phyloP scores from a whole-genome alignment of 2,113 vertebrate species.

The Tragelaphus imberbis region DNA sequence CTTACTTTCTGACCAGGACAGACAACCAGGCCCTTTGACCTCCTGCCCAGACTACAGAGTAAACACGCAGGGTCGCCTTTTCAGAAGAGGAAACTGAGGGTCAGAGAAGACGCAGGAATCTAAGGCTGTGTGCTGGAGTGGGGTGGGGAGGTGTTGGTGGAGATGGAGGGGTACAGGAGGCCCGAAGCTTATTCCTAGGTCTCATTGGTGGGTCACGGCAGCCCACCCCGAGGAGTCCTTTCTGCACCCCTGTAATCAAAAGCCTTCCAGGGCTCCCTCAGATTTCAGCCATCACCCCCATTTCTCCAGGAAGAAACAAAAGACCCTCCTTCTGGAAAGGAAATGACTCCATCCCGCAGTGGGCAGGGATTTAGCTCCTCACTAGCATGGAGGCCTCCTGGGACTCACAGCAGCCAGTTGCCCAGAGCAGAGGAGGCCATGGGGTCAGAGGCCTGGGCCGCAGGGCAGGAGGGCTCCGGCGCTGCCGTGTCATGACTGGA shows the following conservation, averaged over 20 bases:
- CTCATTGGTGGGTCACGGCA: rapidly evolving
- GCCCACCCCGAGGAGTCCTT: not conserved
- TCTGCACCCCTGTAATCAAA: not conserved
- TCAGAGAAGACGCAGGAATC: rapidly evolving
- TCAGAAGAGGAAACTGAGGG: not conserved
- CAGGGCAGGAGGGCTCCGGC: not conserved
- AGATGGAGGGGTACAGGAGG: rapidly evolving
- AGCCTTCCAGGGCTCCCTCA: not conserved
- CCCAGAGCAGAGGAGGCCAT: not conserved
- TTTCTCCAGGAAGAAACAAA: not conserved
- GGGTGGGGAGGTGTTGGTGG: not conserved
- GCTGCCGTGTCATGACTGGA: rapidly evolving
- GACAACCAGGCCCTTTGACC: not conserved
- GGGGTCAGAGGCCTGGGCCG: not conserved
- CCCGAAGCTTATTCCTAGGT: too few species aligned
- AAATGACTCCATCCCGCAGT: not conserved
- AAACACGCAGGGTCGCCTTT: not conserved
- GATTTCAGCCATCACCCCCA: not conserved
- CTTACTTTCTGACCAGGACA: not conserved
- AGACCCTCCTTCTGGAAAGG: not conserved
- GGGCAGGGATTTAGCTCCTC: not conserved
- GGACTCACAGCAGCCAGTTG: not conserved
- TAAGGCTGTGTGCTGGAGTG: not conserved
- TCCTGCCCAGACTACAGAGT: not conserved
- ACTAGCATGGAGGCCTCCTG: not conserved